phyloP scores from a whole-genome alignment of 1,140 invertebrate genomes.

The Euglossa dilemma region DNA sequence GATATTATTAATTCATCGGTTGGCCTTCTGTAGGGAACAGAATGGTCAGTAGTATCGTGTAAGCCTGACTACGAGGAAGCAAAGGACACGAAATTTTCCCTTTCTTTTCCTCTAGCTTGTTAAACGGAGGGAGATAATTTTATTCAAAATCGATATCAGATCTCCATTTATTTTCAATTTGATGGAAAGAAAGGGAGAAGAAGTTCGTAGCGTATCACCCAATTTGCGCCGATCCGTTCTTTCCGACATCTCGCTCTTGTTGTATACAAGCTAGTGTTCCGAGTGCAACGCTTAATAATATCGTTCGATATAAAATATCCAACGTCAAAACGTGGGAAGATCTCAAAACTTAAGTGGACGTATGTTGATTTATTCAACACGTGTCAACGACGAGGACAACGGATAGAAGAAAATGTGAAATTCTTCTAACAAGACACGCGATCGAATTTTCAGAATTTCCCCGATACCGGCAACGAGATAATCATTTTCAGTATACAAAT shows the following conservation, averaged over 20 bases:
- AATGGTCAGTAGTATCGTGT: neutral
- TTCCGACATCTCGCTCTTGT: constrained; percentile 3
- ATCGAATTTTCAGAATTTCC: neutral
- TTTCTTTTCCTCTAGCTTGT: neutral
- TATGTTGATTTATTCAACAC: neutral
- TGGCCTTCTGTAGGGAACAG: neutral
- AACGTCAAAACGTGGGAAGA: neutral
- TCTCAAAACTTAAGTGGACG: constrained; percentile 1
- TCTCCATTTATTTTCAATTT: constrained; percentile 47
- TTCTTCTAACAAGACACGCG: neutral
- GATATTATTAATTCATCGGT: neutral
- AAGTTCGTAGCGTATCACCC: constrained; percentile 11
- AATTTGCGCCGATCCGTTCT: constrained; percentile 49
- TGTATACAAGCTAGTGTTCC: constrained; percentile 12
- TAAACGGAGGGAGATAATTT: neutral
- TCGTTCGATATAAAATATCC: neutral
- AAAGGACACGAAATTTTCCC: constrained; percentile 25
- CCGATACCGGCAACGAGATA: too few relatives aligned
- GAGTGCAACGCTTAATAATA: constrained; percentile 14
- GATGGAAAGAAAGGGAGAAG: neutral
- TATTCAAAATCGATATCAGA: constrained; percentile 47
- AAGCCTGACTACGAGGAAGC: neutral
- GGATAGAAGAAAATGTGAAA: neutral
- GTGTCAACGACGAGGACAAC: neutral
- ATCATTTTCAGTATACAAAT: too few relatives aligned